Evolutionary conservation across 2,797 vertebrate species (phyloP), one percentile per base, ranked within the genome.

Genomic region (Amblyopsis hoosieri): DNA sequence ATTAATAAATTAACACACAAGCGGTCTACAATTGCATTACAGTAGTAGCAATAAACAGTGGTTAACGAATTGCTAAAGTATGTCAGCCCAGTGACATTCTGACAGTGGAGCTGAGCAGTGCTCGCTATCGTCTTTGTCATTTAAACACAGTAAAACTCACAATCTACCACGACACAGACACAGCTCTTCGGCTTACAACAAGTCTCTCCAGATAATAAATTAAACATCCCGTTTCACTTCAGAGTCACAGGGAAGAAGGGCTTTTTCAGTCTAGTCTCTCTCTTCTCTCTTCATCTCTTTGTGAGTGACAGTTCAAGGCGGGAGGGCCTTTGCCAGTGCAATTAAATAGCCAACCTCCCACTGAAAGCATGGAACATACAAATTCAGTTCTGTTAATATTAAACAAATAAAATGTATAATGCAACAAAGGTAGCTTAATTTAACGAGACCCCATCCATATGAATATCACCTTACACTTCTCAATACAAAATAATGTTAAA

Each of bases 1-100:
- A 98, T 98, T 96, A 98, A 96, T 98, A 98, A 98, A 94, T 98
- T 97, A 98, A 94, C 90, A 93, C 92, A 95, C 94, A 93, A 95
- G 94, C 93, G 92, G 93, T 93, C 91, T 89, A 94, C 88, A 92
- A 94, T 95, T 91, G 85, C 81, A 87, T 90, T 91, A 91, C 91
- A 94, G 88, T 90, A 90, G 87, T 87, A 90, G 86, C 85, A 90
- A 82, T 83, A 63, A 88, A 87, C 79, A 92, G 88, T 87, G 87
- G 86, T 89, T 88, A 78, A 85, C 81, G 82, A 66, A 87, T 49
- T 81, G 81, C 82, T 73, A 74, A 87, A 84, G 86, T 88, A 89
- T 82, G 67, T 87, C 80, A 86, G 76, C 76, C 82, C 82, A 85
- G 80, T 78, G 82, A 87, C 82, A 77, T 76, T 73, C 68, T 65